These are phyloP conservation scores for Brachionus plicatilis DNA, from an alignment of 1,140 invertebrate genomes.

Conservation along the genomic window DNA sequence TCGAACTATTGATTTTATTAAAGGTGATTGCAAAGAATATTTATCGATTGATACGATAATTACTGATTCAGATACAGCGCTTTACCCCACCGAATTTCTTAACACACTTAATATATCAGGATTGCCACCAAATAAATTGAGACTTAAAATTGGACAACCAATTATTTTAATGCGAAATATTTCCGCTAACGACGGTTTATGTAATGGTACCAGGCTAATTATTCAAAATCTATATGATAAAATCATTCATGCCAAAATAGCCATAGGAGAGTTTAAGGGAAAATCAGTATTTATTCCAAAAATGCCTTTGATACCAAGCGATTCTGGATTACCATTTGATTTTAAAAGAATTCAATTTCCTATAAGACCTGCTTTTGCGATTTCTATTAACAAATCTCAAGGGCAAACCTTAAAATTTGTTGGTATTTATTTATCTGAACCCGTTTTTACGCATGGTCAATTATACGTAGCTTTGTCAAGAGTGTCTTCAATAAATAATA, in stretches of 20 bases:
- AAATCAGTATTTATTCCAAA: neutral
- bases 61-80: slow-evolving; percentile 12
- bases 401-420: no score
- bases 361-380: no score
- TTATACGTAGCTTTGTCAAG: neutral
- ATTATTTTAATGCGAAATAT: neutral
- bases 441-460: neutral
- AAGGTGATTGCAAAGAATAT: slow-evolving; percentile 8
- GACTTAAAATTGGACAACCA: neutral
- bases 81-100: neutral
- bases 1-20: neutral
- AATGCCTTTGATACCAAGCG: neutral
- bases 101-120: neutral
- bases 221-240: neutral
- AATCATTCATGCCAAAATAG: neutral
- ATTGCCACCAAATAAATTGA: neutral
- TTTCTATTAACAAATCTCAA: no score
- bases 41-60: slow-evolving; percentile 9
- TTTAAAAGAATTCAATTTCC: no score
- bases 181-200: neutral
- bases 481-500: no score
- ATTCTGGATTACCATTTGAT: no score
- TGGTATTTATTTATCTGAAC: neutral
- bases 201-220: neutral
- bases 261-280: neutral